A percentile compares a stretch with the other conserved stretches of the same genome.
Conservation (phyloP, 2,113 vertebrate species). For the Pachycephala philippinensis region DNA sequence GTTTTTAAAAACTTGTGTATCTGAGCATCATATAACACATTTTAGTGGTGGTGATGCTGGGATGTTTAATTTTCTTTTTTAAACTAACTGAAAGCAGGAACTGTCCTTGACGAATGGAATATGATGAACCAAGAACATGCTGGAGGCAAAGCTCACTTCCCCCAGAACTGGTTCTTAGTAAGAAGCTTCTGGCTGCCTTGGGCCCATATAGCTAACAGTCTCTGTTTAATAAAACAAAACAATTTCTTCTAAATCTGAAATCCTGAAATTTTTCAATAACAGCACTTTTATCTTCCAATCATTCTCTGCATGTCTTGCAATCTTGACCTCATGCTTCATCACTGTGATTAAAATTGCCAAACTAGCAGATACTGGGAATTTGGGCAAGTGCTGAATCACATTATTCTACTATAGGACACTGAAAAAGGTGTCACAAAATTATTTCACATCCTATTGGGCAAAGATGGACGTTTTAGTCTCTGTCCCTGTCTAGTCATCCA, state of each 20-base stretch:
- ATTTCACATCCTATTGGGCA: background rate
- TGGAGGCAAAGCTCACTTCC: background rate
- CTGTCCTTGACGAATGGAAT: background rate
- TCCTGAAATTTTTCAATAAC: background rate
- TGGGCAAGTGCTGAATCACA: background rate
- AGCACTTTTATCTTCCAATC: background rate
- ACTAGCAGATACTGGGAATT: background rate
- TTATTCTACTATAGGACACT: background rate
- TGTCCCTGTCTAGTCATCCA: background rate
- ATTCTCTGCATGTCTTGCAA: background rate
- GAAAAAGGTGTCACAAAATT: background rate
- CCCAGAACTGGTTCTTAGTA: background rate
- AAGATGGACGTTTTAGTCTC: background rate
- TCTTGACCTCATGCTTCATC: background rate
- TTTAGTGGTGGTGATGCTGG: background rate
- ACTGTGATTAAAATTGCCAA: background rate
- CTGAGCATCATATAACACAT: background rate
- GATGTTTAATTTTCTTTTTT: background rate
- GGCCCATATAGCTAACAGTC: background rate
- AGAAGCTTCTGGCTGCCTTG: background rate
- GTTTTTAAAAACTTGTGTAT: background rate
- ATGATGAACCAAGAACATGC: background rate
- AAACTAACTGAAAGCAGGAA: background rate
- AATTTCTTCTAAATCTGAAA: background rate
- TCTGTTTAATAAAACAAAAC: background rate